Evolutionary conservation across 2,888 invertebrate species (phyloP), one percentile per base, ranked within the genome.

Genomic region (Tetragonisca angustula): DNA sequence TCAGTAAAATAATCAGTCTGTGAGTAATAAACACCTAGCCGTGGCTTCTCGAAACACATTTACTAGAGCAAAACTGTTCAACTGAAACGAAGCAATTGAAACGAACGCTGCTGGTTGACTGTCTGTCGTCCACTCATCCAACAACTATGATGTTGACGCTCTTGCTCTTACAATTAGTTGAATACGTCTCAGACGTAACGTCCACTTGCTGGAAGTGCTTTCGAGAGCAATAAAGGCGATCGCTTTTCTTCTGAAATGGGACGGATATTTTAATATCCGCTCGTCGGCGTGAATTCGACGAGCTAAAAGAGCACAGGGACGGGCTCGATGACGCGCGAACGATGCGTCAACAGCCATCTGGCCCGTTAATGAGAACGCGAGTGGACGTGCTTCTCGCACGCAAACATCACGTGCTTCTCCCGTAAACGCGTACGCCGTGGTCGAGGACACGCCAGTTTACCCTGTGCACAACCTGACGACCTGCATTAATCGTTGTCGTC

Each of bases 401-500:
- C 62, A 75, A 78, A 76, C 74, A 75, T 75, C 80, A 49, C 67
- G 74, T 80, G 70, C 54, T 36, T 69, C 64, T n/a, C 74, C 54
- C 72, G 77, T 71, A 77, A 21, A 64, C 73, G 81, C 77, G 74
- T 77, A 62, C 64, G 50, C 70, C 43, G 43, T 43, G 43, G 43
- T 73, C 77, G 85, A 79, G 86, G 77, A 86, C 76, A 79, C 75
- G 79, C 49, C 77, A 70, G 79, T 89, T 84, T 89, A 85, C 81
- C 76, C 79, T 69, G 78, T 75, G 81, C 79, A 79, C 85, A 84
- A 82, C 75, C 84, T 84, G 88, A 88, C 89, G 87, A 89, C 74
- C 90, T 79, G 90, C 84, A 88, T 89, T 90, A 90, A 90, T 90
- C 89, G 90, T 79, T 82, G 85, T 87, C 90, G 90, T 90, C 89